These are phyloP conservation scores for Drosophila pallidifrons DNA, from an alignment of 1,140 invertebrate genomes.

Conservation along the genomic window DNA sequence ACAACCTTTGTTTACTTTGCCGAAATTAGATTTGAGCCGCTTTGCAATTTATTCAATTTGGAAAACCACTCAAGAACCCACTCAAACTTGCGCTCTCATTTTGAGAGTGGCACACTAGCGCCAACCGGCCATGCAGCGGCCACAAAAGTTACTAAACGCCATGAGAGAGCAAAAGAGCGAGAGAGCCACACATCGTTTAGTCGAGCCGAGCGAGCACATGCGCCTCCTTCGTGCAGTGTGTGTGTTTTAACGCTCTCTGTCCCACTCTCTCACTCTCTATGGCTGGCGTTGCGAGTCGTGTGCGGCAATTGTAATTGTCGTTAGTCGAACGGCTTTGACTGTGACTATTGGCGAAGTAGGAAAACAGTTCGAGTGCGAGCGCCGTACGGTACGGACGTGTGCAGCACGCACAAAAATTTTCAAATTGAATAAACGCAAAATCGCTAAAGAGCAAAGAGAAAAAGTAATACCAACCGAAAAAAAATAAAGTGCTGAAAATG, in stretches of 20 bases:
- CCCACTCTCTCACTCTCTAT: not conserved
- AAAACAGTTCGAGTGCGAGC: conserved; percentile 78
- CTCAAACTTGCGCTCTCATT: conserved; percentile 33
- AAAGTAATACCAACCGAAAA: conserved; percentile 23
- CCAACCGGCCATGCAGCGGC: conserved; percentile 46
- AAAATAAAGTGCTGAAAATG: conserved; percentile 28
- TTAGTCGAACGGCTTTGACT: conserved; percentile 24
- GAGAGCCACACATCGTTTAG: conserved; percentile 7
- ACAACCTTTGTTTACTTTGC: not conserved
- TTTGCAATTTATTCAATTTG: conserved; percentile 18
- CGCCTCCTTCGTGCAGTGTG: conserved; percentile 33
- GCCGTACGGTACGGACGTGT: conserved; percentile 79
- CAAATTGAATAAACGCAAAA: conserved; percentile 34
- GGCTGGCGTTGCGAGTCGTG: not conserved
- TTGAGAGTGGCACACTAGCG: conserved; percentile 40
- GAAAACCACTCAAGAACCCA: not conserved
- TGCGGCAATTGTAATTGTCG: conserved; percentile 3
- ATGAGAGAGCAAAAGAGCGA: conserved; percentile 21
- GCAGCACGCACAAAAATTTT: conserved; percentile 56
- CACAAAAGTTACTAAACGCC: conserved; percentile 40
- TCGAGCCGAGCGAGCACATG: conserved; percentile 39
- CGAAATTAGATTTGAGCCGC: not conserved
- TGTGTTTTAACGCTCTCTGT: not conserved
- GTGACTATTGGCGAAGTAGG: conserved; percentile 11
- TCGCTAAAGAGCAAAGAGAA: conserved; percentile 19